These are phyloP conservation scores for Lutjanus erythropterus DNA, from an alignment of 2,113 vertebrate species.

Conservation along the genomic window DNA sequence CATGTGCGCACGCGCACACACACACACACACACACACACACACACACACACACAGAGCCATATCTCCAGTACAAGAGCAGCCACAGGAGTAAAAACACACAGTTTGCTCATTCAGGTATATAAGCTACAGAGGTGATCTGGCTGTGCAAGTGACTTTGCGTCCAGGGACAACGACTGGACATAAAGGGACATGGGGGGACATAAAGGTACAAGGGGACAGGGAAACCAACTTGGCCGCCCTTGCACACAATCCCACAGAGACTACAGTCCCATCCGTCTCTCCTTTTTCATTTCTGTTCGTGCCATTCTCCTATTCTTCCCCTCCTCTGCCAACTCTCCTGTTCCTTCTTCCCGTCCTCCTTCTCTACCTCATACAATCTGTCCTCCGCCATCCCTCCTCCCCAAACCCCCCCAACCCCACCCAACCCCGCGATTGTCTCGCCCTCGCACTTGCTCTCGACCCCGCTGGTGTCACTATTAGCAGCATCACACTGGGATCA, in stretches of 20 bases:
- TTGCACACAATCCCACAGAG: conserved; percentile 87
- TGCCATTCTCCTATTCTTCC: conserved; percentile 29
- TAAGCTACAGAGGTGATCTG: conserved; percentile 70
- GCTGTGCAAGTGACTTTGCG: conserved; percentile 64
- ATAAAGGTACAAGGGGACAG: conserved; percentile 68
- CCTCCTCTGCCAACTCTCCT: conserved; percentile 16
- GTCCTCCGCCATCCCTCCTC: conserved; percentile 7
- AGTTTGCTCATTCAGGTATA: conserved; percentile 62
- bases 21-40: neutral
- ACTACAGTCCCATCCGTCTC: conserved; percentile 73
- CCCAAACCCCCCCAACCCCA: neutral
- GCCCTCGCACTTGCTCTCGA: conserved; percentile 63
- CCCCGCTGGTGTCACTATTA: conserved; percentile 69
- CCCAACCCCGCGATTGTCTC: conserved; percentile 39
- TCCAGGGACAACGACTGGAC: conserved; percentile 79
- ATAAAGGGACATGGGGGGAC: conserved; percentile 72
- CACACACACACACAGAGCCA: conserved; percentile 7
- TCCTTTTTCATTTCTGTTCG: conserved; percentile 52
- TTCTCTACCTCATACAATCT: conserved; percentile 34
- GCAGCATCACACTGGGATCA: conserved; percentile 69
- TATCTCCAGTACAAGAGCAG: conserved; percentile 35
- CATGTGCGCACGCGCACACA: conserved; percentile 1
- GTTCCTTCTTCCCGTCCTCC: conserved; percentile 11
- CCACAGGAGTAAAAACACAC: conserved; percentile 61
- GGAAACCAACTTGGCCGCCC: conserved; percentile 89